Conservation (phyloP, 2,113 vertebrate genomes). For the Crotalus tigris region DNA sequence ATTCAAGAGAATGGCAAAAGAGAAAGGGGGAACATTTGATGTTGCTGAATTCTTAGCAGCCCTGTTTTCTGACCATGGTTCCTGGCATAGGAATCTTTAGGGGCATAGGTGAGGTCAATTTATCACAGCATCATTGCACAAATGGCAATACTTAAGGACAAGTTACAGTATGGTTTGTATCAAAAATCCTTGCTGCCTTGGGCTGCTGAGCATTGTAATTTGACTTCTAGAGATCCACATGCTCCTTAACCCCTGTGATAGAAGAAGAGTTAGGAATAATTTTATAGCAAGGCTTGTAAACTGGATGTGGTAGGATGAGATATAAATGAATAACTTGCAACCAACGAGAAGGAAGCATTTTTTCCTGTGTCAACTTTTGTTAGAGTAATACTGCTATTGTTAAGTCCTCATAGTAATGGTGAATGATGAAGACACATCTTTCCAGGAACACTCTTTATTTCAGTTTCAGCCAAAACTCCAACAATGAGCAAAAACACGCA, state of each 20-base stretch:
- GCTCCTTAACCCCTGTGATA: not conserved
- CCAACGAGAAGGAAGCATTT: slow-evolving; percentile 22
- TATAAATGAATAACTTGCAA: slow-evolving; percentile 24
- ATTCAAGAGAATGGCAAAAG: slow-evolving; percentile 31
- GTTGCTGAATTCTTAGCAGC: not conserved
- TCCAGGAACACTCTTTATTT: too few relatives aligned
- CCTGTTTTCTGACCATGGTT: not conserved
- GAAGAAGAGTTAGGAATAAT: slow-evolving; percentile 35
- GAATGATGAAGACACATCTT: too few relatives aligned
- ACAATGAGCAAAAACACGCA: too few relatives aligned
- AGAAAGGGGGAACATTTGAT: not conserved
- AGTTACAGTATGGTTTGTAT: not conserved
- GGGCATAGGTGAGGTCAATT: not conserved
- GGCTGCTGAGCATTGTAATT: not conserved
- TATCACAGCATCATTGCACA: not conserved
- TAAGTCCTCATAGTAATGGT: too few relatives aligned
- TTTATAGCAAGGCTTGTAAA: not conserved
- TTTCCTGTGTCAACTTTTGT: slow-evolving; percentile 38
- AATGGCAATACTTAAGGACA: not conserved
- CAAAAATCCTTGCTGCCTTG: not conserved
- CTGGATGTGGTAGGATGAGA: slow-evolving; percentile 15
- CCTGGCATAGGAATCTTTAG: not conserved
- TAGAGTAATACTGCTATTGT: slow-evolving; percentile 53
- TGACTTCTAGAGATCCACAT: not conserved
- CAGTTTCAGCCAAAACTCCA: too few relatives aligned